Base-by-base conservation (phyloP, 2,888 invertebrate genomes). In the Oasisia sp. region DNA sequence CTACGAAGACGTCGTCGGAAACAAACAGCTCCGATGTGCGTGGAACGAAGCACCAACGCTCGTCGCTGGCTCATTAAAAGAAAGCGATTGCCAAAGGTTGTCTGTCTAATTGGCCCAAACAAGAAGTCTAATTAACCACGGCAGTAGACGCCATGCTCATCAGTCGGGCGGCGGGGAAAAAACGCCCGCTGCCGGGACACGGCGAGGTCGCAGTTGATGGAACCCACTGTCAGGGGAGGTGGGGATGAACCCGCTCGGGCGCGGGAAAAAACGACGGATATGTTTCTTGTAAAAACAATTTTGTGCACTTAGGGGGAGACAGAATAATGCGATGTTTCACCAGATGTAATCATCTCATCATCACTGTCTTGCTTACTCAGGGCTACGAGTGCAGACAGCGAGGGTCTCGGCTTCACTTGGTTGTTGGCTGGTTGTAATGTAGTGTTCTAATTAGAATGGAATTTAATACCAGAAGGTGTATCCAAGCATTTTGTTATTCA, bases 81-180 rank as follows among this genome's bases (percentile, higher is more conserved):
- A 74, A 74, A 74, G 27, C 74, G 27, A 74, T 74, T 74, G 74
- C 74, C 74, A 74, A 74, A 74, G 74, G 74, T 74, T 74, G 74
- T 74, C 74, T 74, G 74, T 74, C 74, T 74, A 74, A 74, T 74
- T 74, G 19, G 74, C 74, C 74, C n/a, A n/a, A 74, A 74, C 74
- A 74, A 74, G 74, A 74, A 74, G 74, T 74, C 74, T n/a, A 74
- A 74, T 74, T 74, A 74, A 74, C 74, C n/a, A n/a, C 74, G n/a
- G 27, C 74, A 74, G 27, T 27, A 19, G 74, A 14, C 74, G 74
- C n/a, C 27, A 74, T 74, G 74, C 74, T 74, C 74, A 74, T 74
- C 74, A 74, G 74, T 27, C 27, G 19, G 74, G 27, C 74, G 74
- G 27, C 74, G 74, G 27, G n/a, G 27, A 74, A 74, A 74, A 74